Percentiles rank a stretch among this genome's conserved stretches.
phyloP scores from a whole-genome alignment of 2,888 invertebrate species.

The Theretra japonica region DNA sequence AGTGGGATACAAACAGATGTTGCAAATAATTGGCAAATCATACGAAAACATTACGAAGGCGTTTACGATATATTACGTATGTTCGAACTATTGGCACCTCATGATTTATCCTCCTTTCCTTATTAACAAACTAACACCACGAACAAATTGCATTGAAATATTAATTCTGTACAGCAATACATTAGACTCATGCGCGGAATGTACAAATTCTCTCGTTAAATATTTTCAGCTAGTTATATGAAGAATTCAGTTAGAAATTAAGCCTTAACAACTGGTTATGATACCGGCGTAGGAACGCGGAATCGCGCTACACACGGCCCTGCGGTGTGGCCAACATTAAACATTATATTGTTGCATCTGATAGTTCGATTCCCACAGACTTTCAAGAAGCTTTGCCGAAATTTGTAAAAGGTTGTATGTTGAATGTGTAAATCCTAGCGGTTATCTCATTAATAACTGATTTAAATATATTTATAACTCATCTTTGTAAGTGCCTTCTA shows the following conservation, averaged over 20 bases:
- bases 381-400: too few relatives aligned
- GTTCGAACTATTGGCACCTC: background rate
- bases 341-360: background rate
- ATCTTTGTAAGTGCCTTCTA: too few relatives aligned
- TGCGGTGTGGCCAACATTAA: slow-evolving; percentile 23
- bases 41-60: too few relatives aligned
- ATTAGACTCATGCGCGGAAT: slow-evolving; percentile 31
- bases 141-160: background rate
- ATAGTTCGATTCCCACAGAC: too few relatives aligned
- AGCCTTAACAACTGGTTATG: slow-evolving; percentile 56
- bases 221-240: slow-evolving; percentile 38
- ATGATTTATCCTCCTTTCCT: background rate
- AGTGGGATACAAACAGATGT: too few relatives aligned
- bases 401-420: too few relatives aligned
- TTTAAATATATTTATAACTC: too few relatives aligned
- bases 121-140: background rate
- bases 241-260: slow-evolving; percentile 53
- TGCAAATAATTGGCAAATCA: too few relatives aligned
- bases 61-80: too few relatives aligned
- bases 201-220: slow-evolving; percentile 24
- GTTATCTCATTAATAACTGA: too few relatives aligned
- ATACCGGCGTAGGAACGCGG: slow-evolving; percentile 48
- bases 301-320: slow-evolving; percentile 46
- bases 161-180: background rate
- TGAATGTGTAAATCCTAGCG: too few relatives aligned